A percentile compares a stretch with the other conserved stretches of the same genome.
Conservation (phyloP, 2,888 invertebrate species). For the Acleris literana region DNA sequence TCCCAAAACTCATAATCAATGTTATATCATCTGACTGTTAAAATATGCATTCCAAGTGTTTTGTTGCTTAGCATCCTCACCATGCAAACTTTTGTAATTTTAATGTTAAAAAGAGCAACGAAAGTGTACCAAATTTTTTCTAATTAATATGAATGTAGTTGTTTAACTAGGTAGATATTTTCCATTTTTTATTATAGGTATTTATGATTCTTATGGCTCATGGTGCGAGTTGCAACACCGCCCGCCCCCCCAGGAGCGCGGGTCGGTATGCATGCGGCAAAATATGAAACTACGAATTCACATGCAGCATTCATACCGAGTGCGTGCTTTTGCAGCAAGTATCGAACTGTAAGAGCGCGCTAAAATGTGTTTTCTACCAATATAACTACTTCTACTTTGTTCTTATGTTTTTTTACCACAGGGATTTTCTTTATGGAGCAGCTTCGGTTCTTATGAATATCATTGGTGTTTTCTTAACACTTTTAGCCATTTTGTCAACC, state of each 20-base stretch:
- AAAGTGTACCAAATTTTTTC: constrained; percentile 82
- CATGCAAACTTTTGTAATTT: constrained; percentile 38
- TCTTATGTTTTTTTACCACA: background rate
- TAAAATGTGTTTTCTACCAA: background rate
- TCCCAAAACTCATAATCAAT: background rate
- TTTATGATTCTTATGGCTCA: constrained; percentile 44
- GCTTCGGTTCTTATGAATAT: constrained; percentile 30
- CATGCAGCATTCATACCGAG: background rate
- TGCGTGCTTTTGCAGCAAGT: too few species aligned
- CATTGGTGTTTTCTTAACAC: constrained; percentile 11
- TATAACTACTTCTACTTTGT: background rate
- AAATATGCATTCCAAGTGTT: constrained; percentile 74
- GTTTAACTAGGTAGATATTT: constrained; percentile 73
- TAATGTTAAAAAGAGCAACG: constrained; percentile 70
- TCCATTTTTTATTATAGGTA: constrained; percentile 52
- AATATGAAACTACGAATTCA: background rate
- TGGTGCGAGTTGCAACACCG: constrained; percentile 4
- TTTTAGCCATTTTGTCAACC: constrained; percentile 9
- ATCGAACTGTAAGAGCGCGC: too few species aligned
- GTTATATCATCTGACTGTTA: constrained; percentile 35
- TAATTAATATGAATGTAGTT: constrained; percentile 65
- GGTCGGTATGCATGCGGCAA: too few species aligned
- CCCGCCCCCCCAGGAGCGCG: too few species aligned
- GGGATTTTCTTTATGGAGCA: constrained; percentile 13
- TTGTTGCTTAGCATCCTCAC: constrained; percentile 60